Percentiles rank a stretch among this genome's conserved stretches.
Evolutionary conservation across 92 coral and sea anemone species (phyloP).

Genomic region (Blastomussa wellsi): DNA sequence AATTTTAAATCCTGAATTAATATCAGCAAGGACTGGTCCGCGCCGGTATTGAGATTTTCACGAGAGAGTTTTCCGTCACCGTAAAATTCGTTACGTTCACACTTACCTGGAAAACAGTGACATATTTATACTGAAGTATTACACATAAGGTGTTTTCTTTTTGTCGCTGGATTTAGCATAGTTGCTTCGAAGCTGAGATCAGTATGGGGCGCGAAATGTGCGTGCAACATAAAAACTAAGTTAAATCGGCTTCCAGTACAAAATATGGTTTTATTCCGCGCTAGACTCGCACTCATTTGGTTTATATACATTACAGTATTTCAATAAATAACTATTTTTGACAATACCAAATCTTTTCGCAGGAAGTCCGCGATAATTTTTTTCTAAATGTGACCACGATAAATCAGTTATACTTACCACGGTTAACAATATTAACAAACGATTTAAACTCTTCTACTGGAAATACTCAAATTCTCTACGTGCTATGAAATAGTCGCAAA

Average conservation of each 20-base stretch:
- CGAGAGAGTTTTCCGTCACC: not conserved
- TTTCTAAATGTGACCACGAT: not conserved
- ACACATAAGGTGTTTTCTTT: not conserved
- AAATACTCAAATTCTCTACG: not conserved
- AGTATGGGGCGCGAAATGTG: too few relatives aligned
- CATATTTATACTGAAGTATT: not conserved
- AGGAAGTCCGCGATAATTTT: not conserved
- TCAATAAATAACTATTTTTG: not conserved
- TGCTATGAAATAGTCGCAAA: conserved; percentile 10
- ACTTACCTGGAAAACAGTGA: not conserved
- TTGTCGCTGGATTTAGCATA: not conserved
- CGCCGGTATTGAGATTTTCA: not conserved
- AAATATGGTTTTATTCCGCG: conserved; percentile 3
- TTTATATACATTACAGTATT: not conserved
- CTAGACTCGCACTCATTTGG: not conserved
- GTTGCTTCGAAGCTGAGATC: not conserved
- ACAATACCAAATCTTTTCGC: not conserved
- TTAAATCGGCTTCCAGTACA: not conserved
- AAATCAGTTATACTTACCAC: too few relatives aligned
- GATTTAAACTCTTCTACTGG: not conserved
- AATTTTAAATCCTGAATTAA: not conserved
- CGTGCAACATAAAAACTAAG: not conserved
- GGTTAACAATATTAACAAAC: not conserved
- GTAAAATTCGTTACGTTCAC: not conserved
- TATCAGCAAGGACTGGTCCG: not conserved